phyloP scores from a whole-genome alignment of 64 coral and sea anemone genomes.

The Actinia equina region DNA sequence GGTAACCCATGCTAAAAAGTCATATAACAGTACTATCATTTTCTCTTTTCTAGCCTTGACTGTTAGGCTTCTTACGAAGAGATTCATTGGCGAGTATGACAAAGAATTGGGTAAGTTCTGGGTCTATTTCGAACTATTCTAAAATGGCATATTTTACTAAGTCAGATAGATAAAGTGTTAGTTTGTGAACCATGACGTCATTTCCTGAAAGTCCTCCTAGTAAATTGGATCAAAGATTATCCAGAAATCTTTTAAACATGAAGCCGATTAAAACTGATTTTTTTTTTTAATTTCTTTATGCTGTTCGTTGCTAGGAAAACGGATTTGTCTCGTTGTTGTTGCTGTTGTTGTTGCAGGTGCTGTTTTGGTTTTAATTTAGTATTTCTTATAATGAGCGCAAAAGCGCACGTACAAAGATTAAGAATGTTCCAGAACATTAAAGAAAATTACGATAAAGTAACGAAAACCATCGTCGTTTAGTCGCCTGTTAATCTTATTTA shows the following conservation, averaged over 20 bases:
- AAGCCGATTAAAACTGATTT: too few relatives aligned
- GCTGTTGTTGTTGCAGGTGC: too few relatives aligned
- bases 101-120: constrained; percentile 44
- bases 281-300: too few relatives aligned
- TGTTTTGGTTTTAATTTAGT: too few relatives aligned
- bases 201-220: neutral
- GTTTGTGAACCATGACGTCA: too few relatives aligned
- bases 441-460: neutral
- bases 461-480: neutral
- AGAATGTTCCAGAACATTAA: neutral
- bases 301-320: too few relatives aligned
- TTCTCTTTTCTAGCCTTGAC: constrained; percentile 28
- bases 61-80: constrained; percentile 42
- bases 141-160: too few relatives aligned
- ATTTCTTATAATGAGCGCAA: too few relatives aligned
- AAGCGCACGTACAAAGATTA: neutral
- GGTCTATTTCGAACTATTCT: too few relatives aligned
- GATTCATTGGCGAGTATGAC: constrained; percentile 67
- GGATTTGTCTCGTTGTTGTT: too few relatives aligned
- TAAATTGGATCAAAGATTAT: neutral
- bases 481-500: neutral
- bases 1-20: neutral
- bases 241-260: too few relatives aligned
- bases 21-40: neutral
- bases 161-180: too few relatives aligned